phyloP scores from a whole-genome alignment of 2,113 vertebrate species.

The Clupea harengus region DNA sequence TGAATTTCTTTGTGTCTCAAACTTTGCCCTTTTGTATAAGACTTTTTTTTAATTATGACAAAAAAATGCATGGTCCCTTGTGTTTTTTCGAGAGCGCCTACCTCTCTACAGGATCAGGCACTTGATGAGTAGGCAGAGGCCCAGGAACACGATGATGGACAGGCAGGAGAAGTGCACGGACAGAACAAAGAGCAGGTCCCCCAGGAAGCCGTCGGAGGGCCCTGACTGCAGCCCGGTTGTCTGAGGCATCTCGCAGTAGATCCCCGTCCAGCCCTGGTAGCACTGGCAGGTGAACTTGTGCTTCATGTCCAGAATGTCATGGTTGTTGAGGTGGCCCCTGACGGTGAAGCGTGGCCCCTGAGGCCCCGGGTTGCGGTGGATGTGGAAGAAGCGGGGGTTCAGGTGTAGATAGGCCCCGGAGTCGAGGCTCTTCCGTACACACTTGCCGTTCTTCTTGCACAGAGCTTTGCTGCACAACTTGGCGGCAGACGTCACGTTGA shows the following conservation, averaged over 20 bases:
- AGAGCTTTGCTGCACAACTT: slow-evolving; percentile 85
- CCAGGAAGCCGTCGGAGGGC: slow-evolving; percentile 46
- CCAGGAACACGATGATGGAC: slow-evolving; percentile 64
- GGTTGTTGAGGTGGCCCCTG: slow-evolving; percentile 66
- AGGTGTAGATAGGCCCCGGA: slow-evolving; percentile 80
- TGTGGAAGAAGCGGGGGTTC: slow-evolving; percentile 73
- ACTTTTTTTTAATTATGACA: neutral
- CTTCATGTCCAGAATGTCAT: slow-evolving; percentile 75
- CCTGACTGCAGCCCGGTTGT: slow-evolving; percentile 34
- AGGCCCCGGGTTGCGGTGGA: slow-evolving; percentile 45
- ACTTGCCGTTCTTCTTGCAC: slow-evolving; percentile 86
- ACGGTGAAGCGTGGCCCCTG: slow-evolving; percentile 65
- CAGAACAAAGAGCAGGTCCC: slow-evolving; percentile 51
- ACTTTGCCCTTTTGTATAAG: neutral
- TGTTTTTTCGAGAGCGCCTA: neutral
- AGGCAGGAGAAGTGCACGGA: slow-evolving; percentile 67
- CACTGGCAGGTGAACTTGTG: slow-evolving; percentile 85
- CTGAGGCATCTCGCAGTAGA: slow-evolving; percentile 81
- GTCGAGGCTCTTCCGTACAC: slow-evolving; percentile 74
- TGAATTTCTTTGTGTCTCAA: neutral
- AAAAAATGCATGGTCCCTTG: too few species aligned
- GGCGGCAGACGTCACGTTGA: slow-evolving; percentile 87
- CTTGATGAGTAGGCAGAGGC: slow-evolving; percentile 65
- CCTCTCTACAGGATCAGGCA: slow-evolving; percentile 59
- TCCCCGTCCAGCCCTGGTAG: slow-evolving; percentile 84